Evolutionary conservation across 37 sponge, comb jelly and placozoan genomes (phyloP), one percentile per base, ranked within the genome.

Genomic region (Ephydatia muelleri): DNA sequence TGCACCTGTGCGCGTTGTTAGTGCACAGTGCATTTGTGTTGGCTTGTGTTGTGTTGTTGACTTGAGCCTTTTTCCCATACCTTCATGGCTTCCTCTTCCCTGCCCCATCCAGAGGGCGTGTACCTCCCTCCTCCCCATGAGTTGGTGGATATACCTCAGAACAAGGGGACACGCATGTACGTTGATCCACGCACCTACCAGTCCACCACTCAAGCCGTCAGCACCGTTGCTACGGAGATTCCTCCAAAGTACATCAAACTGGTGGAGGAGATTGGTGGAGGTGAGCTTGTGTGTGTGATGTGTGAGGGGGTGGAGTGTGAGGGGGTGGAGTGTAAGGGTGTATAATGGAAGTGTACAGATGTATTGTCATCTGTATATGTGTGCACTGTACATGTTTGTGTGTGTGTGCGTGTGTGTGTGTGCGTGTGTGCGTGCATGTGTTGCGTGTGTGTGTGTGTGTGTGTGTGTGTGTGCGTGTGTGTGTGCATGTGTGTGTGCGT

Each of bases 141-240:
- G 11, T 1, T 37, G 33, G 33, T 23, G 30, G 73, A 74, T 30
- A 43, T 29, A 12, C 72, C 34, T 29, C 37, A 87, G 73, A 57
- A 43, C 43, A 43, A 6, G 43, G 43, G 43, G 6, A 43, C 43
- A 43, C 38, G 33, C 5, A 87, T 49, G 80, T 94, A 94, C 37
- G 86, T 94, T 67, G 95, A 94, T 38, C 95, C 95, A 26, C 35
- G 65, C 8, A 92, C 75, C 34, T 94, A 94, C 40, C 76, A 79
- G 37, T 39, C 65, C 22, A 33, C 84, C 2, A 72, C 89, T 23
- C 86, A 82, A 28, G 95, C 95, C 0, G 72, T 94, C 30, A 39
- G 65, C 9, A 83, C 82, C 35, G 80, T 86, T 85, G 87, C 93
- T 49, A 67, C n/a, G n/a, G 92, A 94, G 70, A 94, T 94, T 11